Evolutionary conservation across 2,888 invertebrate genomes (phyloP).

Genomic region (Yponomeuta malinellus): DNA sequence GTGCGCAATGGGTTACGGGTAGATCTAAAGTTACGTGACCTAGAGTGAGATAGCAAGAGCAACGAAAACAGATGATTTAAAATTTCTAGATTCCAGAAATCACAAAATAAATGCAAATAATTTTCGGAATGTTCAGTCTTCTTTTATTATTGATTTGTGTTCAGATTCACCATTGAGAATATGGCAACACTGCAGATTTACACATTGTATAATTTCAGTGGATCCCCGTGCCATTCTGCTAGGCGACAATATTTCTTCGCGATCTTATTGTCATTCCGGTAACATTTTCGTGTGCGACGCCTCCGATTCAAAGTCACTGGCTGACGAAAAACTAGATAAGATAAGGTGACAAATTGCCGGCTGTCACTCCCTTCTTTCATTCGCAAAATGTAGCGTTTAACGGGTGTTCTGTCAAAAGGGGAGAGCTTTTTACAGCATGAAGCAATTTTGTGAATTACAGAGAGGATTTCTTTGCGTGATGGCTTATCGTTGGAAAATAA

Average conservation of each 20-base stretch:
- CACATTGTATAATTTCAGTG: no score
- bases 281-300: slow-evolving; percentile 19
- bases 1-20: no score
- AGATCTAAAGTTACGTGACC: no score
- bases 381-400: slow-evolving; percentile 12
- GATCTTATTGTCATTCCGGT: slow-evolving; percentile 8
- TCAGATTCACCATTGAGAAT: no score
- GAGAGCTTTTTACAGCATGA: background rate
- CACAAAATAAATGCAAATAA: no score
- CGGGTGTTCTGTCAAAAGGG: slow-evolving; percentile 12
- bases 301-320: slow-evolving; percentile 22
- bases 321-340: slow-evolving; percentile 22
- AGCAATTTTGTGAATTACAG: background rate
- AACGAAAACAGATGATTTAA: no score
- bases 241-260: background rate
- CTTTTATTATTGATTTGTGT: no score
- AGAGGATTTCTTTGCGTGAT: background rate
- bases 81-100: no score
- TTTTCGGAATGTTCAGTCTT: no score
- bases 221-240: no score
- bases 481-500: background rate
- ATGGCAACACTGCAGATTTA: no score
- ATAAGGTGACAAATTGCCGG: slow-evolving; percentile 30
- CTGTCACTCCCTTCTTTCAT: slow-evolving; percentile 28
- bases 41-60: no score